Base-by-base conservation (phyloP, 2,888 invertebrate species). In the Vannuccia rotundouncinata region DNA sequence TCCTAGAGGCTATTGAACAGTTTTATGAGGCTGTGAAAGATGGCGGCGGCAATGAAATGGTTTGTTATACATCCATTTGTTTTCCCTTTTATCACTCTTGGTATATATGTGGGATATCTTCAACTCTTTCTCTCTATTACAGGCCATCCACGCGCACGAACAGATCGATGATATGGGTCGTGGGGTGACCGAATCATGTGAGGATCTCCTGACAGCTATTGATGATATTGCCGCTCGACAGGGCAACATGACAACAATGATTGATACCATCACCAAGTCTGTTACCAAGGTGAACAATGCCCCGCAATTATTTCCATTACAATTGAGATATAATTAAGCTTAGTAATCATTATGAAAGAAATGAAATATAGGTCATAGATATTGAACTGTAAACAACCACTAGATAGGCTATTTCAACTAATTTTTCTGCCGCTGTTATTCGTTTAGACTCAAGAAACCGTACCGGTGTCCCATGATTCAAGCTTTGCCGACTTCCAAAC, bases 401-500 rank as follows among this genome's bases (percentile, higher is more conserved):
- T n/a, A n/a, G n/a, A n/a, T n/a, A n/a, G n/a, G n/a, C n/a, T n/a
- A n/a, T n/a, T n/a, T n/a, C n/a, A n/a, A n/a, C n/a, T n/a, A n/a
- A n/a, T n/a, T n/a, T n/a, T n/a, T n/a, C n/a, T n/a, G n/a, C n/a
- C n/a, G n/a, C n/a, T n/a, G n/a, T n/a, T n/a, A n/a, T n/a, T n/a
- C n/a, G 17, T 17, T 45, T 17, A 45, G 28, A 45, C 45, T 17
- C 45, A 45, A 17, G 10, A 45, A 45, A 45, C 10, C 17, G 45
- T 59, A 78, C 79, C 75, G 82, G 82, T 83, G 74, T 31, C 25
- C 17, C 73, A n/a, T 13, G 28, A 29, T 10, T n/a, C 10, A 13
- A 27, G 28, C 74, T 98, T 94, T 88, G 97, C 95, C 0, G 96
- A 97, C 89, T 96, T 94, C 87, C 99, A 99, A 89, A 95, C 97